Conservation (phyloP, 37 sponge, comb jelly and placozoan genomes). For the Axinella damicornis region DNA sequence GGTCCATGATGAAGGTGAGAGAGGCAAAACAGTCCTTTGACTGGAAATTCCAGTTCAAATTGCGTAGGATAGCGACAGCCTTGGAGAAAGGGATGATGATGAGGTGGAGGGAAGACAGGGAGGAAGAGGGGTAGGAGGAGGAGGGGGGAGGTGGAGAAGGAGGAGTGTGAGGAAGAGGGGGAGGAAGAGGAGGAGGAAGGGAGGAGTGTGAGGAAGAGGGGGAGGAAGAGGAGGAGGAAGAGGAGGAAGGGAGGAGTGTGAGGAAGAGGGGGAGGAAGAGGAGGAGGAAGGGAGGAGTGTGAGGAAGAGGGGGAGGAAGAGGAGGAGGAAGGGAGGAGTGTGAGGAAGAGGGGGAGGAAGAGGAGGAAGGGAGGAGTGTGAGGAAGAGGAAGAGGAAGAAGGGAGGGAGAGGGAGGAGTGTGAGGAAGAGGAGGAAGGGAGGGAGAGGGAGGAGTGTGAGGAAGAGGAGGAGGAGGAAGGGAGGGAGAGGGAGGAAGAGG, state of each 20-base stretch:
- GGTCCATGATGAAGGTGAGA: slow-evolving; percentile 68
- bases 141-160: not conserved
- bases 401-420: not conserved
- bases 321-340: too few relatives aligned
- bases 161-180: too few relatives aligned
- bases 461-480: not conserved
- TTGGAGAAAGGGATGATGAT: not conserved
- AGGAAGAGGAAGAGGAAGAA: too few relatives aligned
- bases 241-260: too few relatives aligned
- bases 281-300: too few relatives aligned
- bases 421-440: not conserved
- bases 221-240: not conserved
- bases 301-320: too few relatives aligned
- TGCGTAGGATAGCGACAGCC: slow-evolving; percentile 46
- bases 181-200: not conserved
- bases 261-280: not conserved
- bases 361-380: not conserved
- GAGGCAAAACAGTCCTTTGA: slow-evolving; percentile 46
- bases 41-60: slow-evolving; percentile 58
- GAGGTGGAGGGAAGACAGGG: too few relatives aligned
- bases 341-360: not conserved
- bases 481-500: too few relatives aligned
- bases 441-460: too few relatives aligned
- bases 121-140: not conserved
- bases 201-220: too few relatives aligned